Base-by-base conservation (phyloP, 2,888 invertebrate species). In the Spodoptera exigua region DNA sequence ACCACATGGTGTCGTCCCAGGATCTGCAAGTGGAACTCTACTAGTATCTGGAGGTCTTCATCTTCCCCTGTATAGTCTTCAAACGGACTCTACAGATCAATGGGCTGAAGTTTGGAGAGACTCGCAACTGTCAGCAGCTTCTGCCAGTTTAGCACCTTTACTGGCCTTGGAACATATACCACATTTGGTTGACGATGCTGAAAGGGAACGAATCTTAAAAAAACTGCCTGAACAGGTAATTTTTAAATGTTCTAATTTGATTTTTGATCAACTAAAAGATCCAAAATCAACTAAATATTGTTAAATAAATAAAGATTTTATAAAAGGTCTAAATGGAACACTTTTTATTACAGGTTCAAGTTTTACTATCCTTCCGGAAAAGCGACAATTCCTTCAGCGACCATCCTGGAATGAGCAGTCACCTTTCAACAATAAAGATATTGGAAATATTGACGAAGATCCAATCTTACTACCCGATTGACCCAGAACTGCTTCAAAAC, bases 361-460 rank as follows among this genome's bases (percentile, higher is more conserved):
- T 95, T 0, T 91, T 96, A 5, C 85, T 96, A 1, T 95, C 95
- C 0, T 96, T 95, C 85, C 92, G 95, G 9, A 96, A 95, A 81
- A 92, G 87, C n/a, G 96, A 96, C 81, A 95, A 95, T 71, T 96
- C 96, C 0, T 96, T 96, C 82, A 96, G 96, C 57, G 96, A 96
- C 58, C 96, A 96, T 64, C 95, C 95, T 63, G 95, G 95, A 74
- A 91, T 96, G 79, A 95, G 95, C 58, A 96, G 96, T 70, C 95
- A 95, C 69, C 85, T 95, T 61, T 94, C 95, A 0, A 96, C 96
- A 0, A 94, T 96, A 2, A 93, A 94, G 73, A 95, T 95, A 13
- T 81, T 96, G 7, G 95, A 96, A 80, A 95, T 95, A 3, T 85
- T 96, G 0, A 91, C 95, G 2, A 95, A 95, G 82, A 95, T 95